Conservation (phyloP, 2,113 vertebrate genomes). For the Paramisgurnus dabryanus region DNA sequence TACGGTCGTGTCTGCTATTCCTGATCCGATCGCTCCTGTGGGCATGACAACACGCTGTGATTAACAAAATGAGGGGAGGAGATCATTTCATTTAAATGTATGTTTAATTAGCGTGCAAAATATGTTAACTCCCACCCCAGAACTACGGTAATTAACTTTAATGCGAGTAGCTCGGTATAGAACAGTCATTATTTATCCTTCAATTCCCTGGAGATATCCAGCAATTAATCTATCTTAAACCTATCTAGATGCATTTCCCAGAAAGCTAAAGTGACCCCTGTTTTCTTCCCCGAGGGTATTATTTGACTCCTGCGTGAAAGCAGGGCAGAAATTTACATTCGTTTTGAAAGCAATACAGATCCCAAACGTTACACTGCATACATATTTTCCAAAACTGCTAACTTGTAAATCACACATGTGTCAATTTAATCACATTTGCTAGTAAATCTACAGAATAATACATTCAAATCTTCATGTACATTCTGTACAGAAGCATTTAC, state of each 20-base stretch:
- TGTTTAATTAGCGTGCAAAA: constrained; percentile 66
- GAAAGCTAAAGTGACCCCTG: constrained; percentile 22
- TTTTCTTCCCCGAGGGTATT: constrained; percentile 15
- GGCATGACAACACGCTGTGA: constrained; percentile 61
- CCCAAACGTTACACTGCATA: neutral
- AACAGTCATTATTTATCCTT: constrained; percentile 50
- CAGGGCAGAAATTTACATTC: neutral
- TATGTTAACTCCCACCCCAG: constrained; percentile 43
- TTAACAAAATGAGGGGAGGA: constrained; percentile 53
- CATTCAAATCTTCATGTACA: neutral
- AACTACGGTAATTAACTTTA: constrained; percentile 52
- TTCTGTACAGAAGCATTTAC: neutral
- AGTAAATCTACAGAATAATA: constrained; percentile 24
- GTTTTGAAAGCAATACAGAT: constrained; percentile 15
- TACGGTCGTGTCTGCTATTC: constrained; percentile 51
- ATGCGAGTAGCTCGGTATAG: constrained; percentile 50
- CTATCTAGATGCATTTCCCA: constrained; percentile 5
- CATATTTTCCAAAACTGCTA: neutral
- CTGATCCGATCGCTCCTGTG: constrained; percentile 60
- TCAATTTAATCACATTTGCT: neutral
- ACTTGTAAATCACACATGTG: neutral
- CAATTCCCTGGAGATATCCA: constrained; percentile 47
- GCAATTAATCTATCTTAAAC: constrained; percentile 38
- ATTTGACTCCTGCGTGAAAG: constrained; percentile 4
- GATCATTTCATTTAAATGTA: constrained; percentile 63